Evolutionary conservation across 2,888 invertebrate species (phyloP).

Genomic region (Apodemia zela): DNA sequence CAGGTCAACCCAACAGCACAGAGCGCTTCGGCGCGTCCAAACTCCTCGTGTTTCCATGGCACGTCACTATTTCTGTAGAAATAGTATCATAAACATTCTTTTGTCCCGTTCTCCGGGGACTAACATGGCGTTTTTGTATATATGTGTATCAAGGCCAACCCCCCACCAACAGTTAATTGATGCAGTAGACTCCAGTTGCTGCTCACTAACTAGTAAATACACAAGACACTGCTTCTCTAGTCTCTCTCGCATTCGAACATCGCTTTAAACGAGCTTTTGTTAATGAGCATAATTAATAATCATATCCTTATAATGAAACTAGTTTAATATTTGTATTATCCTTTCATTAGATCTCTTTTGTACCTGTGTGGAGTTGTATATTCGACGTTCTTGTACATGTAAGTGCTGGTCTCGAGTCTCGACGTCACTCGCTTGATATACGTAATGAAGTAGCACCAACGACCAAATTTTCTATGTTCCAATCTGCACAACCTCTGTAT

Average conservation of each 20-base stretch:
- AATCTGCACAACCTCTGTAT: constrained; percentile 55
- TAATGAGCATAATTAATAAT: constrained; percentile 73
- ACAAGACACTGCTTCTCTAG: constrained; percentile 74
- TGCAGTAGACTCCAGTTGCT: constrained; percentile 73
- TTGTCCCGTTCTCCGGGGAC: constrained; percentile 41
- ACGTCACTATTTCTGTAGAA: constrained; percentile 39
- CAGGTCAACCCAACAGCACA: constrained; percentile 39
- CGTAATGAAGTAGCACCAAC: constrained; percentile 62
- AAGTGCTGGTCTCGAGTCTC: constrained; percentile 39
- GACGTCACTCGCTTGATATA: constrained; percentile 33
- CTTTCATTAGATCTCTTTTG: constrained; percentile 80
- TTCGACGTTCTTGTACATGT: constrained; percentile 67
- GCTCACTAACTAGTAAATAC: constrained; percentile 52
- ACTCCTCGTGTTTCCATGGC: constrained; percentile 29
- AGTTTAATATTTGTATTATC: constrained; percentile 77
- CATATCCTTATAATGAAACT: constrained; percentile 72
- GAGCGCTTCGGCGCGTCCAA: constrained; percentile 15
- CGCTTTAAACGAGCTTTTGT: constrained; percentile 63
- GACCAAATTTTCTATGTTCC: constrained; percentile 65
- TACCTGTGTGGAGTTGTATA: constrained; percentile 76
- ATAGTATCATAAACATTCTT: constrained; percentile 50
- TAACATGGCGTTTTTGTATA: constrained; percentile 43
- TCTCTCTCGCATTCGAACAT: constrained; percentile 72
- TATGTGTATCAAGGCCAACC: constrained; percentile 49
- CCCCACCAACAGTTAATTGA: constrained; percentile 75